A percentile compares a stretch with the other conserved stretches of the same genome.
Conservation (phyloP, 2,797 vertebrate species). For the Esox masquinongy region DNA sequence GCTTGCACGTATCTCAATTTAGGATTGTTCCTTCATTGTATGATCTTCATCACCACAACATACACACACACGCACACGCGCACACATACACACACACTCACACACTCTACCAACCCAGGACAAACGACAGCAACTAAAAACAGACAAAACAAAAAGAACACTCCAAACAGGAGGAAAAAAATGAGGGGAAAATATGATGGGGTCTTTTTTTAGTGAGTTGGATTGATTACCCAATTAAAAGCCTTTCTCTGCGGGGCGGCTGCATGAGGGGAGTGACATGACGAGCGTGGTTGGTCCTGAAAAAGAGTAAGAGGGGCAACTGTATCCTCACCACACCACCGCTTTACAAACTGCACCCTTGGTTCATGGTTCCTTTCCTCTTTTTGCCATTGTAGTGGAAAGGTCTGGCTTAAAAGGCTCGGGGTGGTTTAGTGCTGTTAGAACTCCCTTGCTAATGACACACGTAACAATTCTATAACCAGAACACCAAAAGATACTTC, state of each 20-base stretch:
- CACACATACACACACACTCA: slow-evolving; percentile 23
- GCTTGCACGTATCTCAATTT: slow-evolving; percentile 1
- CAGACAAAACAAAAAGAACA: slow-evolving; percentile 44
- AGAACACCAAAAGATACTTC: slow-evolving; percentile 6
- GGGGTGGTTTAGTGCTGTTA: slow-evolving; percentile 5
- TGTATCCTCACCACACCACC: slow-evolving; percentile 67
- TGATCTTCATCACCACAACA: slow-evolving; percentile 34
- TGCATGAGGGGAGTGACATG: slow-evolving; percentile 76
- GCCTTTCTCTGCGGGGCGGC: slow-evolving; percentile 80
- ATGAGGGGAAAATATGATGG: slow-evolving; percentile 63
- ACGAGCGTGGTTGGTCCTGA: slow-evolving; percentile 76
- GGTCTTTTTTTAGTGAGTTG: slow-evolving; percentile 69
- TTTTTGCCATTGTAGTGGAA: background rate
- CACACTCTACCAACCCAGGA: slow-evolving; percentile 49
- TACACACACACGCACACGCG: slow-evolving; percentile 38
- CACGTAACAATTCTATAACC: background rate
- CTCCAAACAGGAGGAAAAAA: slow-evolving; percentile 60
- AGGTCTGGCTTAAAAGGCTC: slow-evolving; percentile 3
- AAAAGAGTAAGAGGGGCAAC: slow-evolving; percentile 75
- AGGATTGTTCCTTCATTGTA: slow-evolving; percentile 1
- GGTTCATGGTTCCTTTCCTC: slow-evolving; percentile 50
- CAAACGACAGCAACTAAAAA: slow-evolving; percentile 31
- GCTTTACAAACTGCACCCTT: slow-evolving; percentile 56
- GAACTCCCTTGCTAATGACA: background rate
- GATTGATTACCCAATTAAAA: slow-evolving; percentile 83